phyloP scores from a whole-genome alignment of 2,113 vertebrate genomes.

The Oncorhynchus keta region DNA sequence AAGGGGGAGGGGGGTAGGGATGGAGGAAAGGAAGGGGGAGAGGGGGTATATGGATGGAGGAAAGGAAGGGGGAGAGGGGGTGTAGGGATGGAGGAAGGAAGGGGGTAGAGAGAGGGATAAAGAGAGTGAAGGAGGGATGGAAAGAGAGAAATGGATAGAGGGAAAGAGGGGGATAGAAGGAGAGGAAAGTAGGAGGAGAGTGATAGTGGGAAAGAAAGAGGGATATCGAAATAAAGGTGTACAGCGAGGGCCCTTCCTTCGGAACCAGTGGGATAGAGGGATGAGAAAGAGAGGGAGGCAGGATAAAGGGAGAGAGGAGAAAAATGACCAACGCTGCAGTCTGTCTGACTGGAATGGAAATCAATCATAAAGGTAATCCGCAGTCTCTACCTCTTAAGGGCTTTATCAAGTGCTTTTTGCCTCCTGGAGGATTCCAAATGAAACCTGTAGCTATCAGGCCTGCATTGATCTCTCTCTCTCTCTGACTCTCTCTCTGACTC shows the following conservation, averaged over 20 bases:
- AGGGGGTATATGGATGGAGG: too few species aligned
- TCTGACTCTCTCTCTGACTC: conserved; percentile 43
- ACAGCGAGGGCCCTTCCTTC: conserved; percentile 15
- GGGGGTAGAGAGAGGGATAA: neutral
- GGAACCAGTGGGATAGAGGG: neutral
- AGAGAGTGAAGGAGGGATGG: neutral
- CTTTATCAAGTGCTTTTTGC: conserved; percentile 77
- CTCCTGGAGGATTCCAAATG: conserved; percentile 57
- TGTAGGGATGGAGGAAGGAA: too few species aligned
- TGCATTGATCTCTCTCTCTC: conserved; percentile 53
- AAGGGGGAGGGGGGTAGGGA: too few species aligned
- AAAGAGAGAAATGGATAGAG: neutral
- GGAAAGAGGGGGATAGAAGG: neutral
- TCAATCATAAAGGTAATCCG: conserved; percentile 86
- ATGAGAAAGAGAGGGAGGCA: neutral
- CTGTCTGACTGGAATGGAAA: conserved; percentile 87
- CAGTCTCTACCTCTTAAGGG: conserved; percentile 74
- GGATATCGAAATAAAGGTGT: neutral
- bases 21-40: too few species aligned
- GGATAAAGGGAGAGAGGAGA: conserved; percentile 60
- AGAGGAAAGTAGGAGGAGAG: neutral
- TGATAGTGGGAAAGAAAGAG: neutral
- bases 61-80: too few species aligned
- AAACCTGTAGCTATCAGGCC: conserved; percentile 59
- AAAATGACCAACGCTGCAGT: conserved; percentile 85